Base-by-base conservation (phyloP, 2,797 vertebrate genomes). In the Babyrousa celebensis region DNA sequence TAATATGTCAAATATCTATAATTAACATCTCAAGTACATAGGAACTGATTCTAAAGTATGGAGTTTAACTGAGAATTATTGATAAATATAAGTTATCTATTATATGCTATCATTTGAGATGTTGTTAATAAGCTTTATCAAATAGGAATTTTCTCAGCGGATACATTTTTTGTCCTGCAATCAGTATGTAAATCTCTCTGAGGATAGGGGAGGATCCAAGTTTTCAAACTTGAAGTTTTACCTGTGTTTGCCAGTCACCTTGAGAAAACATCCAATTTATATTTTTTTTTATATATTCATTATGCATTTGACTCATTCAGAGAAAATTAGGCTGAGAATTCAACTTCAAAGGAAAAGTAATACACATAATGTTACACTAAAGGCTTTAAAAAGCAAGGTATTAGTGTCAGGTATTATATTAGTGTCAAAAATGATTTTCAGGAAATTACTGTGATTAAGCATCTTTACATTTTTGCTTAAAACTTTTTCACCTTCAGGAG, bases 301-400 rank as follows among this genome's bases (percentile, higher is more conserved):
- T 95, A 12, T 32, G 17, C 8, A 5, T 74, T 80, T 72, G n/a
- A 6, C 21, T 86, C 16, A 95, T 58, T 92, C 12, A n/a, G 27
- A 72, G 43, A 85, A 88, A 75, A 82, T 54, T n/a, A 89, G 60
- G 2, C 95, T 75, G 65, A 95, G 10, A 89, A 87, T 92, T 56
- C 16, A 89, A 0, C 56, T 77, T 95, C n/a, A 71, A 95, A 52
- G 54, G 27, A 83, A 95, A 89, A 86, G 8, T 40, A 89, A 78
- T 68, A 79, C 36, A 2, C 9, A 14, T 62, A 23, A 32, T 74
- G 2, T 5, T 80, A 65, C 40, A 67, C 27, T 63, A 43, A 43
- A 27, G 36, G 4, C 12, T 85, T 48, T 48, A 48, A 14, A 83
- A 65, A 11, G 12, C 67, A 68, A 62, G 10, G 3, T 65, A 67